A percentile compares a stretch with the other conserved stretches of the same genome.
Conservation (phyloP, 2,113 vertebrate genomes). For the Lepus americanus region DNA sequence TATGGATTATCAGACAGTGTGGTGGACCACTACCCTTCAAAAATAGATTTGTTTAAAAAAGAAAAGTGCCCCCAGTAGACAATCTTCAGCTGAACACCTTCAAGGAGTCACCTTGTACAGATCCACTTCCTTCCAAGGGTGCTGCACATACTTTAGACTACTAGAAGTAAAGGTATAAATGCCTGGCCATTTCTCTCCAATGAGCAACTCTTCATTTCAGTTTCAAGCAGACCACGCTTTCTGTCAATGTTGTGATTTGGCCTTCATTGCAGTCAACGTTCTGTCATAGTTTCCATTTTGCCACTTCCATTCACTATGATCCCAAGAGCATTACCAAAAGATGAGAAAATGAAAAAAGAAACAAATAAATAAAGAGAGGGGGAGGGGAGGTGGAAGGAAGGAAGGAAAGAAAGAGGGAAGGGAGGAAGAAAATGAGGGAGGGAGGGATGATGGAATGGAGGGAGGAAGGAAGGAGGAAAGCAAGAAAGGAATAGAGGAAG, state of each 20-base stretch:
- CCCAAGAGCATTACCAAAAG: not conserved
- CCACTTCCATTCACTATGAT: not conserved
- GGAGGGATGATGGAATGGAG: no score
- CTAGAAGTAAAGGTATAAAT: not conserved
- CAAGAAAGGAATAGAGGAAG: no score
- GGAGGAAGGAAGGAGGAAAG: no score
- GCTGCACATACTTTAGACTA: no score
- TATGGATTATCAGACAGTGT: not conserved
- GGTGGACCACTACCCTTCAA: not conserved
- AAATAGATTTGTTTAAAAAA: not conserved
- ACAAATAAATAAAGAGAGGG: not conserved
- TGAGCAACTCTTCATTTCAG: not conserved
- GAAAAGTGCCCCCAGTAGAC: not conserved
- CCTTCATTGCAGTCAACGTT: not conserved
- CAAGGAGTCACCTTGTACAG: not conserved
- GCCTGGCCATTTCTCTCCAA: not conserved
- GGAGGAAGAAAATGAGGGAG: no score
- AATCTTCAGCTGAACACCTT: not conserved
- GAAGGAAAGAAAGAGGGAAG: no score
- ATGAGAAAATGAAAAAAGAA: not conserved
- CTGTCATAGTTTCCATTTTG: not conserved
- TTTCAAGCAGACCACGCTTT: not conserved
- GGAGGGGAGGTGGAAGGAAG: no score
- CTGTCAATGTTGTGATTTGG: not conserved
- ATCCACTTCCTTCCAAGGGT: not conserved